phyloP scores from a whole-genome alignment of 1,140 invertebrate genomes.

The Centruroides vittatus region DNA sequence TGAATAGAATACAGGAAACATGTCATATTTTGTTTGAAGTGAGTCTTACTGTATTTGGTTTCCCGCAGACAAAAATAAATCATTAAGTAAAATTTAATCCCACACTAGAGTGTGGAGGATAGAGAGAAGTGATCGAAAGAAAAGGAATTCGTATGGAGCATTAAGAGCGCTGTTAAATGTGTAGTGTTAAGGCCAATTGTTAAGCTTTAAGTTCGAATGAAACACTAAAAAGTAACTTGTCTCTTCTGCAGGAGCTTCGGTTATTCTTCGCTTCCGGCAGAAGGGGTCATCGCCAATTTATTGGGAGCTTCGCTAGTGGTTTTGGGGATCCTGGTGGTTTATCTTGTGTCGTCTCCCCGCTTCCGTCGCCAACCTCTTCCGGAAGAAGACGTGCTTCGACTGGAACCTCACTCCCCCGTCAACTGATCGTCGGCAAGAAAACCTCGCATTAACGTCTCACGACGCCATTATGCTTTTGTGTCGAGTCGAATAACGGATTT shows the following conservation, averaged over 20 bases:
- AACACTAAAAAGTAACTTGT: conserved; percentile 2
- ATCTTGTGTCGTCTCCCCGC: conserved; percentile 52
- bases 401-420: conserved; percentile 17
- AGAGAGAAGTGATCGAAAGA: background rate
- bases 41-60: too few species aligned
- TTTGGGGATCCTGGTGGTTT: conserved; percentile 53
- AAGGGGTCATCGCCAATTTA: conserved; percentile 58
- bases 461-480: too few species aligned
- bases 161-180: background rate
- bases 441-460: too few species aligned
- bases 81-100: too few species aligned
- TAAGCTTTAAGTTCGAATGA: conserved; percentile 1
- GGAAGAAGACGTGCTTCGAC: conserved; percentile 54
- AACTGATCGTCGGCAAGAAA: too few species aligned
- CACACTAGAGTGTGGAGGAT: too few species aligned
- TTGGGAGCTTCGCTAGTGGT: conserved; percentile 54
- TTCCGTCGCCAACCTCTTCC: conserved; percentile 54
- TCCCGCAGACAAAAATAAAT: too few species aligned
- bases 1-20: too few species aligned
- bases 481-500: too few species aligned
- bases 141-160: background rate
- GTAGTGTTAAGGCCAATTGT: background rate
- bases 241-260: background rate
- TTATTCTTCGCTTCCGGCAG: conserved; percentile 38
- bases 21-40: too few species aligned